phyloP scores from a whole-genome alignment of 1,140 invertebrate genomes.

The Mylabris phalerata region DNA sequence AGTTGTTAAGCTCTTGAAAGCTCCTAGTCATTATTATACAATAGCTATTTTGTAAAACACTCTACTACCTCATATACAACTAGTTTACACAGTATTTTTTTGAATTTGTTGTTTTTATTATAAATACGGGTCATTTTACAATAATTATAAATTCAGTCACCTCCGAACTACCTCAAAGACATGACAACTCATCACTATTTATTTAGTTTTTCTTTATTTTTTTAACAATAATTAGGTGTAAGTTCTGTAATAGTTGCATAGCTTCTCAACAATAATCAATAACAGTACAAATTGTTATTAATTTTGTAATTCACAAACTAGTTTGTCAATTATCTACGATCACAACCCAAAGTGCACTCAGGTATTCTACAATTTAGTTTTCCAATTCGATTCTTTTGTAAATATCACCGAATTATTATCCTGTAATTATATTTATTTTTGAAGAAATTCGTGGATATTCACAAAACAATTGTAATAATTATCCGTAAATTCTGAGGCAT shows the following conservation, averaged over 20 bases:
- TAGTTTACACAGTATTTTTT: neutral
- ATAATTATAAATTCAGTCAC: slow-evolving; percentile 9
- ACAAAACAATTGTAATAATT: neutral
- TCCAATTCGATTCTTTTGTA: neutral
- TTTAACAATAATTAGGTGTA: neutral
- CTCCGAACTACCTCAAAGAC: slow-evolving; percentile 12
- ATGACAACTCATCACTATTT: slow-evolving; percentile 15
- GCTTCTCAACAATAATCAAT: neutral
- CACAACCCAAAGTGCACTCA: slow-evolving; percentile 9
- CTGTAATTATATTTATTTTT: slow-evolving; percentile 15
- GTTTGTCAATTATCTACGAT: neutral
- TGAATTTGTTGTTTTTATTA: slow-evolving; percentile 10
- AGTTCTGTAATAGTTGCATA: neutral
- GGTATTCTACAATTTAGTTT: neutral
- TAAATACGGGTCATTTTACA: slow-evolving; percentile 15
- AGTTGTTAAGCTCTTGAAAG: slow-evolving; percentile 11
- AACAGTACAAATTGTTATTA: neutral
- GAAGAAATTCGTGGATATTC: slow-evolving; percentile 1
- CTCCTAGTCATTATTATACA: slow-evolving; percentile 15
- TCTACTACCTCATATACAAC: slow-evolving; percentile 9
- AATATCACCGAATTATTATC: neutral
- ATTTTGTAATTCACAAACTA: neutral
- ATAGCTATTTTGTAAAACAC: neutral
- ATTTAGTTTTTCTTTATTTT: slow-evolving; percentile 5
- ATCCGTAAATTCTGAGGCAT: slow-evolving; percentile 20